Base-by-base conservation (phyloP, 2,113 vertebrate species). In the Tychaedon coryphoeus region DNA sequence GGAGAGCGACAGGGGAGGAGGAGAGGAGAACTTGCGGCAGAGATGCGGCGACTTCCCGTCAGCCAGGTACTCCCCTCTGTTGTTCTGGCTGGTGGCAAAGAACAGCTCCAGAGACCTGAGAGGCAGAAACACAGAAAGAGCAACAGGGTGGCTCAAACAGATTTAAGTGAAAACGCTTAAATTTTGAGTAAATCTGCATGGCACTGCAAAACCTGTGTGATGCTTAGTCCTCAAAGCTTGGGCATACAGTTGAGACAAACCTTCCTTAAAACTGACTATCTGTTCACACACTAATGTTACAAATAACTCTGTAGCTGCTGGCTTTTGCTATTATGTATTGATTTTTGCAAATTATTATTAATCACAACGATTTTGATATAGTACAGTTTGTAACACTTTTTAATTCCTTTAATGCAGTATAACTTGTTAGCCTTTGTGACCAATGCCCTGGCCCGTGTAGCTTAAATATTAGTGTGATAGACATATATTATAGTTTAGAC, bases 21-120 rank as follows among this genome's bases (percentile, higher is more conserved):
- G 99, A 54, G 99, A 99, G 78, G 99, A 99, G 95, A 99, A 99
- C 95, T 99, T 99, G 96, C 99, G 99, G 92, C 99, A 98, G 28
- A 99, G 98, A n/a, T 98, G 98, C 26, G 99, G 99, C 16, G 99
- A 99, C 94, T 99, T 99, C 57, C 99, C 98, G 19, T 99, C 99
- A n/a, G 85, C 91, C 94, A 98, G 96, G 56, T 99, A 98, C 42
- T 99, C 99, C 12, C 98, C 97, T 80, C 98, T 98, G 96, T 97
- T 99, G 93, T 99, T 99, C 93, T 99, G 99, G 86, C 98, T 99
- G 58, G 98, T 99, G 85, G 99, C 99, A 92, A 99, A 99, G 97
- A 99, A 99, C 69, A 99, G 92, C 96, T 99, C 99, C 98, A 99
- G 93, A n/a, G 99, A 99, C 96, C 99, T 99, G 64, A 42, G 57